Percentiles rank a stretch among this genome's conserved stretches.
phyloP scores from a whole-genome alignment of 1,140 invertebrate species.

The Aphis gossypii region DNA sequence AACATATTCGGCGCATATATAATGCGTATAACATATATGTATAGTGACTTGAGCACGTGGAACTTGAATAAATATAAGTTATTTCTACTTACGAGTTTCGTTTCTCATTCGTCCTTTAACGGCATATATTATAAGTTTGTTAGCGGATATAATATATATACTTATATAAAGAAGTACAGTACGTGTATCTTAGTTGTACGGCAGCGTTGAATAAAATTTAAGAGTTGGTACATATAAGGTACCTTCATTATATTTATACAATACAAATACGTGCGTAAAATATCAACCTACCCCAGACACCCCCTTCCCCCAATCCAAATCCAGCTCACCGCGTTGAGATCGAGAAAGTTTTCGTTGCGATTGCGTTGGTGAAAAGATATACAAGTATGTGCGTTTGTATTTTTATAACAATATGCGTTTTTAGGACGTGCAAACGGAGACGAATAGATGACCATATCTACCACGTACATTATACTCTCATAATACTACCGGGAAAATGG shows the following conservation, averaged over 20 bases:
- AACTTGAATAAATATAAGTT: neutral
- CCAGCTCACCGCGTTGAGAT: neutral
- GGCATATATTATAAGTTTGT: neutral
- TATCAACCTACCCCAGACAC: neutral
- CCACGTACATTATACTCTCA: neutral
- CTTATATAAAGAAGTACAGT: neutral
- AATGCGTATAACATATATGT: neutral
- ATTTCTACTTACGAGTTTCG: neutral
- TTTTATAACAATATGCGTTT: conserved; percentile 30
- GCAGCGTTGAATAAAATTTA: neutral
- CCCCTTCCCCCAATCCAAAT: neutral
- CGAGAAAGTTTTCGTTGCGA: neutral
- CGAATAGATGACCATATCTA: too few relatives aligned
- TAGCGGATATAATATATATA: conserved; percentile 16
- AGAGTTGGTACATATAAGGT: neutral
- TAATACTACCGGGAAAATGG: neutral
- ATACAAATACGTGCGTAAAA: conserved; percentile 24
- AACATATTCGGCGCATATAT: neutral
- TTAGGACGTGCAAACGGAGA: neutral
- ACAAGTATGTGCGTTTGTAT: neutral
- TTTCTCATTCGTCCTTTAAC: neutral
- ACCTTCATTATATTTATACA: neutral
- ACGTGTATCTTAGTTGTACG: neutral
- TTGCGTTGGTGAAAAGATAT: neutral
- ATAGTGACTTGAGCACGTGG: neutral